Evolutionary conservation across 1,140 invertebrate genomes (phyloP).

Genomic region (Epicauta chinensis): DNA sequence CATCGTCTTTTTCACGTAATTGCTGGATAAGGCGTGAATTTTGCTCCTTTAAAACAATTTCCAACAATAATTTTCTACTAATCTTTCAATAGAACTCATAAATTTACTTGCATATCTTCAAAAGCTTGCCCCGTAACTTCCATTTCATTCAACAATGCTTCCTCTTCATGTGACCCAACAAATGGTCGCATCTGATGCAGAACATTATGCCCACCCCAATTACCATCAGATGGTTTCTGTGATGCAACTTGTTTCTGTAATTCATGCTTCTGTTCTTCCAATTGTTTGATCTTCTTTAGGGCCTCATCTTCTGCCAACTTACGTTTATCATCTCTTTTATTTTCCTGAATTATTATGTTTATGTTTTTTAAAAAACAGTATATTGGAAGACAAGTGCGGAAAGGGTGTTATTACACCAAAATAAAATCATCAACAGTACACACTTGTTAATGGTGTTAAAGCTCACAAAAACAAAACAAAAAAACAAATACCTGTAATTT

Average conservation of each 20-base stretch:
- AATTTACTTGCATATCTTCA: conserved; percentile 86
- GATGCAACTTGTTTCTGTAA: conserved; percentile 75
- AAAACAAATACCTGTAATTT: conserved; percentile 60
- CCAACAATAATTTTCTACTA: background rate
- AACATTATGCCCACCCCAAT: conserved; percentile 45
- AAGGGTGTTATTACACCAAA: no score
- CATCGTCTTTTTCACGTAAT: conserved; percentile 95
- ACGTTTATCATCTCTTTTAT: conserved; percentile 84
- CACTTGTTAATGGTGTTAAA: no score
- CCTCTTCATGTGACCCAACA: conserved; percentile 78
- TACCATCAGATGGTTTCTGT: conserved; percentile 72
- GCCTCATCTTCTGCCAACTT: conserved; percentile 94
- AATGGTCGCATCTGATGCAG: conserved; percentile 51
- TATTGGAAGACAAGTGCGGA: no score
- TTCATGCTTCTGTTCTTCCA: conserved; percentile 86
- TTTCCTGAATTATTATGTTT: conserved; percentile 55
- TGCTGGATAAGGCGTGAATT: conserved; percentile 95
- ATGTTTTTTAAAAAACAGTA: no score
- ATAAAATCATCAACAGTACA: no score
- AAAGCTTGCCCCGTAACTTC: conserved; percentile 99
- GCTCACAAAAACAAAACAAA: background rate
- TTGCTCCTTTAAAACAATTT: conserved; percentile 61
- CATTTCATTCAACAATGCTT: conserved; percentile 96
- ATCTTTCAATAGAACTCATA: background rate
- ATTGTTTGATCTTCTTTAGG: conserved; percentile 86